A percentile compares a stretch with the other conserved stretches of the same genome.
Conservation (phyloP, 2,113 vertebrate species). For the Baryphthengus martii region DNA sequence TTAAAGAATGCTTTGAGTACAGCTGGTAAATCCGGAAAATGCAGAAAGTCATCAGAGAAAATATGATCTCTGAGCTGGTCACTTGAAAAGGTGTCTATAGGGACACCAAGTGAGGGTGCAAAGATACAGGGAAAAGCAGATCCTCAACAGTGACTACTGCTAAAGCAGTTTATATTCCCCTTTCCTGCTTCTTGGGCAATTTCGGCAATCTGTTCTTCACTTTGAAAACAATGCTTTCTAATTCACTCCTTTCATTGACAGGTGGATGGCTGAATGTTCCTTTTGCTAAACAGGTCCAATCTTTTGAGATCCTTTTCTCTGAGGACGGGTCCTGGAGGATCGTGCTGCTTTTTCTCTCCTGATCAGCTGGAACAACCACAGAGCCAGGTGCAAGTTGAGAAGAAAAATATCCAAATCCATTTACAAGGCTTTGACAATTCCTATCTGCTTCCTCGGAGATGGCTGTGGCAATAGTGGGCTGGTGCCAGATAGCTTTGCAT, state of each 20-base stretch:
- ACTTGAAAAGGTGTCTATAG: not conserved
- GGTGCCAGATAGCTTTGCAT: constrained; percentile 24
- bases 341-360: not conserved
- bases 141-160: not conserved
- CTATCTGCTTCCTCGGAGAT: constrained; percentile 27
- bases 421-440: not conserved
- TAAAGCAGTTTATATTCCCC: not conserved
- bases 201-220: not conserved
- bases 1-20: not conserved
- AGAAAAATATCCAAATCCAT: constrained; percentile 11
- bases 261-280: not conserved
- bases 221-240: not conserved
- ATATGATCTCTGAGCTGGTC: not conserved
- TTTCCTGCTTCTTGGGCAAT: not conserved
- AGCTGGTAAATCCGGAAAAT: not conserved
- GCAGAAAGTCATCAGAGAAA: not conserved
- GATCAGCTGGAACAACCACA: not conserved
- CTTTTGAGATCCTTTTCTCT: not conserved
- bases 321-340: not conserved
- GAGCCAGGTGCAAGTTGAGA: not conserved
- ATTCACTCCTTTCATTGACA: not conserved
- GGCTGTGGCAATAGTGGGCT: not conserved
- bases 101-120: not conserved
- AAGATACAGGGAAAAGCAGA: not conserved
- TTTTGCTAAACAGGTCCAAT: not conserved